These are phyloP conservation scores for Anas capensis DNA, from an alignment of 2,797 vertebrate species.

Conservation along the genomic window DNA sequence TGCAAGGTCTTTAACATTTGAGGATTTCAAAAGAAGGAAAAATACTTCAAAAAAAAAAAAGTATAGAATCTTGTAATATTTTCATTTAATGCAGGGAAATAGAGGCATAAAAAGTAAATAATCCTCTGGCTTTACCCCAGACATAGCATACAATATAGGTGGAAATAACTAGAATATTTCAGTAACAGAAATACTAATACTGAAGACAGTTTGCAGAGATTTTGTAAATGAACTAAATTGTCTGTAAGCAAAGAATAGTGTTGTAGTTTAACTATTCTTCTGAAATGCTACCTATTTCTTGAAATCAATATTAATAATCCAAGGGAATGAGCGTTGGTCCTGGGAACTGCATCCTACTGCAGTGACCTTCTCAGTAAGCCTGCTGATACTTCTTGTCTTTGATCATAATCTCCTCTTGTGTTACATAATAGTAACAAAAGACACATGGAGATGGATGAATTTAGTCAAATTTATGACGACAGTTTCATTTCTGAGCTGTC, in stretches of 20 bases:
- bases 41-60: background rate
- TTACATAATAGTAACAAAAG: background rate
- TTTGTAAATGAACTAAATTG: background rate
- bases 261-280: background rate
- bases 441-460: background rate
- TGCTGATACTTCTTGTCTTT: background rate
- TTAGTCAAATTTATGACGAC: background rate
- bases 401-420: background rate
- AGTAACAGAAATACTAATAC: background rate
- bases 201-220: background rate
- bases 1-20: background rate
- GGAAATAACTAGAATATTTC: background rate
- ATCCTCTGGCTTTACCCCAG: background rate
- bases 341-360: background rate
- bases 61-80: background rate
- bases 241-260: background rate
- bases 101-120: background rate
- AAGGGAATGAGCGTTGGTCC: background rate
- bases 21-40: background rate
- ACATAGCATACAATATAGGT: background rate
- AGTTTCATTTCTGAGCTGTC: background rate
- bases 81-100: background rate
- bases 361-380: background rate
- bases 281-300: background rate
- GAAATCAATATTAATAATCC: background rate